Evolutionary conservation across 2,888 invertebrate species (phyloP).

Genomic region (Hyalella azteca): DNA sequence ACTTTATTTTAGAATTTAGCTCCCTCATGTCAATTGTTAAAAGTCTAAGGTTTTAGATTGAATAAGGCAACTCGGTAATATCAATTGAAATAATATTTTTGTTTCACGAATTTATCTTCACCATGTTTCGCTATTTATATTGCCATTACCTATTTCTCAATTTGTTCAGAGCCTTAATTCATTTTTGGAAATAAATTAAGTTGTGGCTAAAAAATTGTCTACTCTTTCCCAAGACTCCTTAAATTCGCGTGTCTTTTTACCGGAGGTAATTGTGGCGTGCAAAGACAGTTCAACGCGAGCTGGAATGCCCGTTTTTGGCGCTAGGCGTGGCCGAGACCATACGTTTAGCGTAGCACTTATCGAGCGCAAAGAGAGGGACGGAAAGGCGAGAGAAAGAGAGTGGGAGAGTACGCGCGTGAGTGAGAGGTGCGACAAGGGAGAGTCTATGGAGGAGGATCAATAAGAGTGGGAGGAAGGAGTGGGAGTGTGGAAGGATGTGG

Average conservation of each 20-base stretch:
- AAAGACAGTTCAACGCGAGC: not conserved
- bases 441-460: conserved; percentile 25
- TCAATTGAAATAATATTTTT: not conserved
- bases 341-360: not conserved
- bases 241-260: not conserved
- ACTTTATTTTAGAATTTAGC: not conserved
- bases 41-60: not conserved
- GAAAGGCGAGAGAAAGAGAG: conserved; percentile 11
- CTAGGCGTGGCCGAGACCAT: not conserved
- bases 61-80: not conserved
- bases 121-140: not conserved
- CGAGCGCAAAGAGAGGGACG: not conserved
- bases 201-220: not conserved
- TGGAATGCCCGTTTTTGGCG: not conserved
- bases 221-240: not conserved
- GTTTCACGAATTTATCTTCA: not conserved
- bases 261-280: not conserved
- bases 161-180: not conserved
- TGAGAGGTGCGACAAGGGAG: conserved; percentile 10
- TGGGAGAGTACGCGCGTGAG: not conserved
- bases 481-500: conserved; percentile 9
- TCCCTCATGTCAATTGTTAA: not conserved
- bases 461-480: conserved; percentile 25
- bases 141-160: not conserved
- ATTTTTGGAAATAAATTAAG: not conserved